Conservation (phyloP, 2,113 vertebrate genomes). For the Grantiella picta region DNA sequence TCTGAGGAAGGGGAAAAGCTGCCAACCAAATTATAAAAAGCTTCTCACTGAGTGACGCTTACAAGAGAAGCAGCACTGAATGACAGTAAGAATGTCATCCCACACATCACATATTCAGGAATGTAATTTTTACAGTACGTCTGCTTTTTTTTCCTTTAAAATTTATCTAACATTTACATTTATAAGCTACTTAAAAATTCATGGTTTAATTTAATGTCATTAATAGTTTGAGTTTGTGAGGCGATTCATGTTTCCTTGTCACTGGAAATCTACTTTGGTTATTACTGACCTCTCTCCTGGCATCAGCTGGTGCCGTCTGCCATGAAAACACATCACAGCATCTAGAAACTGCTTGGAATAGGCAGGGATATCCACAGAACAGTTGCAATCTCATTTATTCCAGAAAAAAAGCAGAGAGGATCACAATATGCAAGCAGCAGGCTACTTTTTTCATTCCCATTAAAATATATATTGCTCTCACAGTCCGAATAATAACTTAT, state of each 20-base stretch:
- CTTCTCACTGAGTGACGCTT: not conserved
- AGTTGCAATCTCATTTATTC: not conserved
- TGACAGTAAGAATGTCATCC: not conserved
- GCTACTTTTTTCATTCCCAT: not conserved
- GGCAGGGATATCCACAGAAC: not conserved
- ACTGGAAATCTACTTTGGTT: not conserved
- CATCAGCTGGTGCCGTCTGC: not conserved
- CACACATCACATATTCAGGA: not conserved
- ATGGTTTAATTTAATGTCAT: not conserved
- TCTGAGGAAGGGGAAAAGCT: not conserved
- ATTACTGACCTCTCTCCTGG: not conserved
- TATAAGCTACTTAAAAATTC: not conserved
- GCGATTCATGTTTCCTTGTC: not conserved
- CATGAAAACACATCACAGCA: not conserved
- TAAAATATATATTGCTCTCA: not conserved
- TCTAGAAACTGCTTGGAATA: not conserved
- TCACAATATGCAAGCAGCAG: not conserved
- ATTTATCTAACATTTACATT: not conserved
- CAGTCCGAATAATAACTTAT: slow-evolving; percentile 14
- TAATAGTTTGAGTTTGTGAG: not conserved
- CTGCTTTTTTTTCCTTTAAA: not conserved
- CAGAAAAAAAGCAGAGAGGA: not conserved
- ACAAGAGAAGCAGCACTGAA: not conserved
- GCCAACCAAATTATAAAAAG: not conserved
- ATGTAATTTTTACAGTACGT: not conserved